phyloP scores from a whole-genome alignment of 2,113 vertebrate genomes.

The Phylloscopus whistleri region DNA sequence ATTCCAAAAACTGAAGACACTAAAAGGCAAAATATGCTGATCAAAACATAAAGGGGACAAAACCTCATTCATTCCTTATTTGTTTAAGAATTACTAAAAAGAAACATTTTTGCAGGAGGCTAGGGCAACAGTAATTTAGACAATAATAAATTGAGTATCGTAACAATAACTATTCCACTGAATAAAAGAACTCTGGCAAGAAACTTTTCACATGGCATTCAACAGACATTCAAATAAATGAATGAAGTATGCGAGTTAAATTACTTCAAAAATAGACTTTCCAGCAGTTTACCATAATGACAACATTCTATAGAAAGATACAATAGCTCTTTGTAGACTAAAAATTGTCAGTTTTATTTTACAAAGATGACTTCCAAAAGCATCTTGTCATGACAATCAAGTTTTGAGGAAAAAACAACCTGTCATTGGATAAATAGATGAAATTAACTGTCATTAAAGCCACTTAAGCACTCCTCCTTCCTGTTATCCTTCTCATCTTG shows the following conservation, averaged over 20 bases:
- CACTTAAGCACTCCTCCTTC: constrained; percentile 20
- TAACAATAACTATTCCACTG: constrained; percentile 25
- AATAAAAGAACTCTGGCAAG: constrained; percentile 1
- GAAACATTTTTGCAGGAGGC: constrained; percentile 14
- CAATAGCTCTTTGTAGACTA: constrained; percentile 24
- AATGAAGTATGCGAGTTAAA: constrained; percentile 5
- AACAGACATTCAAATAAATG: constrained; percentile 19
- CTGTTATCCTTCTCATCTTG: constrained; percentile 25
- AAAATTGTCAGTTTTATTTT: constrained; percentile 50
- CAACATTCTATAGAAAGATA: constrained; percentile 4
- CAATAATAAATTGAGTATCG: constrained; percentile 29
- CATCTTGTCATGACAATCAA: background rate
- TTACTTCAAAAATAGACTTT: constrained; percentile 32
- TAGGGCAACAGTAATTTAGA: constrained; percentile 41
- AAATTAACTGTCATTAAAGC: constrained; percentile 40
- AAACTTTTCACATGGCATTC: constrained; percentile 20
- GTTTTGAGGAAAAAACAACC: constrained; percentile 18
- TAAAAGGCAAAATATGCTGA: background rate
- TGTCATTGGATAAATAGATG: constrained; percentile 16
- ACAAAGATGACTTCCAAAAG: constrained; percentile 35
- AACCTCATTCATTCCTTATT: constrained; percentile 26
- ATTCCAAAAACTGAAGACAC: background rate
- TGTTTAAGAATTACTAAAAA: constrained; percentile 41
- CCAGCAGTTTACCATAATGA: constrained; percentile 4
- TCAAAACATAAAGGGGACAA: background rate